phyloP scores from a whole-genome alignment of 23 tunicate genomes.

The Botrylloides violaceus region DNA sequence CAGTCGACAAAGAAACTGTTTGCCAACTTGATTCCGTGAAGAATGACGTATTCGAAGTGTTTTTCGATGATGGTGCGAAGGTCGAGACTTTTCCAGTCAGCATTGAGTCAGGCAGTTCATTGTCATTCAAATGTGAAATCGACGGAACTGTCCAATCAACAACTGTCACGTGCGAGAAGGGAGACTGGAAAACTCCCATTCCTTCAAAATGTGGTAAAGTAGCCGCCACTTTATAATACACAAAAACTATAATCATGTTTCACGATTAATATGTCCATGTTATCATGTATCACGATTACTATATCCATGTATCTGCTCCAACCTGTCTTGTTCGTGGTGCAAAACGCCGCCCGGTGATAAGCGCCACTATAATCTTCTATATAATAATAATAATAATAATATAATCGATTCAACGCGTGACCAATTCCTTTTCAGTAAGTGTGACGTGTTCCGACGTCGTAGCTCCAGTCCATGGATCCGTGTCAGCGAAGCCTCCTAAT shows the following conservation, averaged over 20 bases:
- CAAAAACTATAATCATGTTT: too few species aligned
- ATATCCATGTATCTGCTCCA: too few species aligned
- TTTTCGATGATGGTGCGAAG: neutral
- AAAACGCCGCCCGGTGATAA: too few species aligned
- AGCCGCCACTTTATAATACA: too few species aligned
- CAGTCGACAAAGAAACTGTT: too few species aligned
- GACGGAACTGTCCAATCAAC: too few species aligned
- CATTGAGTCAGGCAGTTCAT: neutral
- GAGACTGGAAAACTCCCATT: neutral
- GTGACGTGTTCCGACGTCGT: neutral
- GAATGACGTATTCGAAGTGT: neutral
- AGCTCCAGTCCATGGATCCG: neutral
- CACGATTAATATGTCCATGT: too few species aligned
- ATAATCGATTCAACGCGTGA: too few species aligned
- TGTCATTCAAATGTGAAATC: neutral
- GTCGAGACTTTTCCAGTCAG: slow-evolving; percentile 5
- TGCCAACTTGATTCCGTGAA: neutral
- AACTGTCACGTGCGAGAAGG: neutral
- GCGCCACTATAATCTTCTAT: too few species aligned
- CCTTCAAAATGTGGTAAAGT: neutral
- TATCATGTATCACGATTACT: too few species aligned
- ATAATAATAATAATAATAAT: too few species aligned
- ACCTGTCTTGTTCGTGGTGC: too few species aligned
- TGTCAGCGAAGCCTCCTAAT: neutral
- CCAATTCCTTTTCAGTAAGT: neutral